Percentiles rank a stretch among this genome's conserved stretches.
These are phyloP conservation scores for Platycheirus albimanus DNA, from an alignment of 2,888 invertebrate species.

Conservation along the genomic window DNA sequence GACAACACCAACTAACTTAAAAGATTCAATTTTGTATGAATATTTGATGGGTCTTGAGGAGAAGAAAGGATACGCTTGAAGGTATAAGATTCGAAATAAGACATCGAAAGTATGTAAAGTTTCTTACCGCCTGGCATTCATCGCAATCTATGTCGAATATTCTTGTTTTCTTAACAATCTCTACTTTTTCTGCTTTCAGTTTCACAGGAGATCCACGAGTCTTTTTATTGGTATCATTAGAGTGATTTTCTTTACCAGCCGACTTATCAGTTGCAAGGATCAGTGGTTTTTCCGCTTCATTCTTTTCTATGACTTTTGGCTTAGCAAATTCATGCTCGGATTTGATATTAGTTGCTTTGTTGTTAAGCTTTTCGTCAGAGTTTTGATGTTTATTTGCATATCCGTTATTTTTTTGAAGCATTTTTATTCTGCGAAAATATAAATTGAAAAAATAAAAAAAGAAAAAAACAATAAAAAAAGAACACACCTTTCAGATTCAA, in stretches of 20 bases:
- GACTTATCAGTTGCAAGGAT: conserved; percentile 1
- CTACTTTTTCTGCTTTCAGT: neutral
- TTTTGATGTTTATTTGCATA: conserved; percentile 8
- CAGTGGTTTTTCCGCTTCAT: neutral
- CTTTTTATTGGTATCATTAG: neutral
- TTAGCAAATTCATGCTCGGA: conserved; percentile 13
- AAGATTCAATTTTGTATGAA: too few species aligned
- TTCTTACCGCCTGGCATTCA: conserved; percentile 77
- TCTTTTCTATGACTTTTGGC: neutral
- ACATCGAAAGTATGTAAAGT: conserved; percentile 50
- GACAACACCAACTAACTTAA: too few species aligned
- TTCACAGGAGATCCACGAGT: neutral
- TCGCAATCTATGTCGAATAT: conserved; percentile 77
- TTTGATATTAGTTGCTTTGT: conserved; percentile 1
- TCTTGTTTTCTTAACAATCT: conserved; percentile 74
- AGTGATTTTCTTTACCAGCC: neutral
- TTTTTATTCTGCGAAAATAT: conserved; percentile 36
- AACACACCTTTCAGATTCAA: conserved; percentile 75
- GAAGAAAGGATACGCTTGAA: too few species aligned
- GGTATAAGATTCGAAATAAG: too few species aligned
- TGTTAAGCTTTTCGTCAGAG: conserved; percentile 25
- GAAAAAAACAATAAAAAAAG: neutral
- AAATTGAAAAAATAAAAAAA: conserved; percentile 1
- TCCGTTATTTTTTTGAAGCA: conserved; percentile 51
- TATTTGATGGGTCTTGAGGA: too few species aligned